Conservation (phyloP, 2,113 vertebrate genomes). For the Pterocles gutturalis region DNA sequence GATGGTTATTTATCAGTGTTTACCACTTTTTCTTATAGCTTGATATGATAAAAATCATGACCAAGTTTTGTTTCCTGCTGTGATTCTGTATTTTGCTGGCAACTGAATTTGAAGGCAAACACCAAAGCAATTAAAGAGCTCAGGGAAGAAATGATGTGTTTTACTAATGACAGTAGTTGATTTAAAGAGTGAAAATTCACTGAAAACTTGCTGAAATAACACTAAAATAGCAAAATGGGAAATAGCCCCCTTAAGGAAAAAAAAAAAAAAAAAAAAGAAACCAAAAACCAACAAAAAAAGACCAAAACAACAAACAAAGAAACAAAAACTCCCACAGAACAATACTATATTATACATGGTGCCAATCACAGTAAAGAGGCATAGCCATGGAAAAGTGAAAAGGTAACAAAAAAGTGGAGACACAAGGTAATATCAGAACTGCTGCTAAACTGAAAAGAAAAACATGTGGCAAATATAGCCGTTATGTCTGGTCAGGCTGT, state of each 20-base stretch:
- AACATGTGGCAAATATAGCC: background rate
- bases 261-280: rapidly evolving
- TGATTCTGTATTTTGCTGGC: background rate
- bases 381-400: background rate
- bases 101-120: background rate
- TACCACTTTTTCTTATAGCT: background rate
- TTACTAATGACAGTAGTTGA: background rate
- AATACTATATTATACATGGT: background rate
- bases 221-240: background rate
- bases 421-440: background rate
- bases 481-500: background rate
- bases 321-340: rapidly evolving
- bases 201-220: background rate
- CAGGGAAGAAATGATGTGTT: background rate
- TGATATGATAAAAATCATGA: background rate
- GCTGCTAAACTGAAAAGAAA: background rate
- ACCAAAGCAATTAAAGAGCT: background rate
- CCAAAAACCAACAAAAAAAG: background rate
- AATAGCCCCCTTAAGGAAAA: rapidly evolving
- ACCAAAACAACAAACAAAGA: rapidly evolving
- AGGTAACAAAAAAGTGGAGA: background rate
- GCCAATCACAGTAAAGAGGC: background rate
- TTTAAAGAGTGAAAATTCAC: background rate
- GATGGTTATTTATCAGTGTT: background rate
- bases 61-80: background rate